Percentiles rank a stretch among this genome's conserved stretches.
Evolutionary conservation across 2,113 vertebrate genomes (phyloP).

Genomic region (Sphaerodactylus townsendi): DNA sequence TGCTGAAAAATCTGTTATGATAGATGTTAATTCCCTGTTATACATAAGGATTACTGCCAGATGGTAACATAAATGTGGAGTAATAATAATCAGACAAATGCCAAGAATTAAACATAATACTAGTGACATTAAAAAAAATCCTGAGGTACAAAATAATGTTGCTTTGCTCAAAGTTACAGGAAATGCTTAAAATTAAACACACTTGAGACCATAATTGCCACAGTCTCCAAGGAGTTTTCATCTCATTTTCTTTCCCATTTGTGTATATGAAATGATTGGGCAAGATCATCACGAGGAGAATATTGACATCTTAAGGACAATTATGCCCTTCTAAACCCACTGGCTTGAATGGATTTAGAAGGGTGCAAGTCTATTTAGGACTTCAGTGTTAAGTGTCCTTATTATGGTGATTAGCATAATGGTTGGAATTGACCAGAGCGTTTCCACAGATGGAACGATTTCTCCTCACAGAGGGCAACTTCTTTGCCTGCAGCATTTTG

Average conservation of each 20-base stretch:
- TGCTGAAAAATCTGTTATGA: conserved; percentile 8
- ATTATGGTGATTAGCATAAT: no score
- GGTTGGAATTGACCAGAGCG: no score
- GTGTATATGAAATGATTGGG: not conserved
- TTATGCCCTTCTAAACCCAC: no score
- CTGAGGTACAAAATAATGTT: not conserved
- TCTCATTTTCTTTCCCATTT: not conserved
- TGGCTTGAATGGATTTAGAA: no score
- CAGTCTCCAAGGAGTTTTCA: not conserved
- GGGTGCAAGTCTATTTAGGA: no score
- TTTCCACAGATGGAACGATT: no score
- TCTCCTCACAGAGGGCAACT: no score
- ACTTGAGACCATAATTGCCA: not conserved
- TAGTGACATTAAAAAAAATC: conserved; percentile 1
- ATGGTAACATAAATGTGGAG: not conserved
- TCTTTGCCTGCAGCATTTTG: no score
- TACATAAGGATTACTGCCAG: not conserved
- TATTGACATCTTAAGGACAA: not conserved
- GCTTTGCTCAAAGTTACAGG: not conserved
- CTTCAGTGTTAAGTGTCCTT: no score
- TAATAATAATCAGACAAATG: not conserved
- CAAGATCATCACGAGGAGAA: not conserved
- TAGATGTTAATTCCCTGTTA: not conserved
- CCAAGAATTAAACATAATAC: not conserved
- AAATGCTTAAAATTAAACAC: not conserved